phyloP scores from a whole-genome alignment of 1,140 invertebrate genomes.

The Mamestra configurata region DNA sequence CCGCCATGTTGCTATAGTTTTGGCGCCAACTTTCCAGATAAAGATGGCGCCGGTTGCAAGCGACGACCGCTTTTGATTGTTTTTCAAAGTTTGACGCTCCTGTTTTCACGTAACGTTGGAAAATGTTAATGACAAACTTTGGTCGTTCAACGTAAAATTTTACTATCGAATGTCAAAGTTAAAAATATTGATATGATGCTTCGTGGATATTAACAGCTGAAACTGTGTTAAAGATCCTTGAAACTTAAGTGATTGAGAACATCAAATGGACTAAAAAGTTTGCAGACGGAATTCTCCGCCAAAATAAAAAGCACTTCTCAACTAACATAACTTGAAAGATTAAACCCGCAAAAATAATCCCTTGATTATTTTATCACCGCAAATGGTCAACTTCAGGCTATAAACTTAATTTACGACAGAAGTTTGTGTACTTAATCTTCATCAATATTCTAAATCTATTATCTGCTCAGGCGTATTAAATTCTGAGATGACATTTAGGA shows the following conservation, averaged over 20 bases:
- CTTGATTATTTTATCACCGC: conserved; percentile 2
- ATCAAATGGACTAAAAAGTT: background rate
- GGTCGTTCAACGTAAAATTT: conserved; percentile 9
- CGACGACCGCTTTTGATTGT: conserved; percentile 48
- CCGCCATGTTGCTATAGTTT: conserved; percentile 75
- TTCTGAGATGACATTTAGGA: conserved; percentile 36
- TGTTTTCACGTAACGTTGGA: conserved; percentile 39
- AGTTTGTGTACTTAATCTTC: conserved; percentile 2
- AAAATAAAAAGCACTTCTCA: background rate
- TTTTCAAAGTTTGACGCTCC: conserved; percentile 48
- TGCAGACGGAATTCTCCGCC: background rate
- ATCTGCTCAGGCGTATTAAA: background rate
- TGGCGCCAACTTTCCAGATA: conserved; percentile 76
- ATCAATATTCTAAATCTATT: conserved; percentile 38
- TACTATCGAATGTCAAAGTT: background rate
- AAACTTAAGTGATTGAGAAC: background rate
- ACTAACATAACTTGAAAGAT: background rate
- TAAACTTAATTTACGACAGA: conserved; percentile 18
- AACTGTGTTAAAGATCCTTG: background rate
- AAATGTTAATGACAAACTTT: conserved; percentile 45
- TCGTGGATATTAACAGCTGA: background rate
- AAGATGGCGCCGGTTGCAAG: conserved; percentile 70
- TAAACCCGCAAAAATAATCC: background rate
- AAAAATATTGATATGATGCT: background rate
- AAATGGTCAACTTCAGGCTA: conserved; percentile 34